A percentile compares a stretch with the other conserved stretches of the same genome.
These are phyloP conservation scores for Phaenicophaeus curvirostris DNA, from an alignment of 2,797 vertebrate genomes.

Conservation along the genomic window DNA sequence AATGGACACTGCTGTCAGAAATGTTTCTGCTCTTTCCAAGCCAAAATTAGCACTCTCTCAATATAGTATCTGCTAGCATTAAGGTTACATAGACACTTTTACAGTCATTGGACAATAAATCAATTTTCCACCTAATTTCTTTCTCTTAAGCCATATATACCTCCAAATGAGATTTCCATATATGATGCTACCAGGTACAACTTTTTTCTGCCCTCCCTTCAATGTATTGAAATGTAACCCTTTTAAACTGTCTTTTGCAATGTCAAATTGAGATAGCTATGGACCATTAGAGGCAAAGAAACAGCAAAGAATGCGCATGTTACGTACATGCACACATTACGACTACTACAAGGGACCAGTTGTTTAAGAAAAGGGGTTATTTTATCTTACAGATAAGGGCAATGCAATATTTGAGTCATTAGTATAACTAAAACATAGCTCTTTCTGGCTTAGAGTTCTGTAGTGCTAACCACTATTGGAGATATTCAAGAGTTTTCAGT, in stretches of 20 bases:
- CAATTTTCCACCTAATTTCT: neutral
- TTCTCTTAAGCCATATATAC: neutral
- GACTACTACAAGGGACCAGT: neutral
- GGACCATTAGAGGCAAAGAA: neutral
- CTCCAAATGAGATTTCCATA: neutral
- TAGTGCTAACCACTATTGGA: neutral
- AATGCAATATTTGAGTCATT: neutral
- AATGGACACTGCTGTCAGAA: neutral
- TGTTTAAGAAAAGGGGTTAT: neutral
- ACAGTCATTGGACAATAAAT: neutral
- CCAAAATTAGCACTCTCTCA: neutral
- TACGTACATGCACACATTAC: fast-evolving
- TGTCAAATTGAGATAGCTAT: neutral
- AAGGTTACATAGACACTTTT: neutral
- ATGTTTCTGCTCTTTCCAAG: neutral
- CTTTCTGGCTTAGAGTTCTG: neutral
- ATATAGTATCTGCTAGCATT: fast-evolving
- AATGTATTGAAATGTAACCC: neutral
- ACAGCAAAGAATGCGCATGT: fast-evolving
- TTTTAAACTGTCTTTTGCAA: neutral
- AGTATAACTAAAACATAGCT: neutral
- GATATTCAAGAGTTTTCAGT: neutral
- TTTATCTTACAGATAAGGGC: neutral
- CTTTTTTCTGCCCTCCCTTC: neutral
- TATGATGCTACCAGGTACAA: neutral